Evolutionary conservation across 2,888 invertebrate species (phyloP).

Genomic region (Standfussiana lucernea): DNA sequence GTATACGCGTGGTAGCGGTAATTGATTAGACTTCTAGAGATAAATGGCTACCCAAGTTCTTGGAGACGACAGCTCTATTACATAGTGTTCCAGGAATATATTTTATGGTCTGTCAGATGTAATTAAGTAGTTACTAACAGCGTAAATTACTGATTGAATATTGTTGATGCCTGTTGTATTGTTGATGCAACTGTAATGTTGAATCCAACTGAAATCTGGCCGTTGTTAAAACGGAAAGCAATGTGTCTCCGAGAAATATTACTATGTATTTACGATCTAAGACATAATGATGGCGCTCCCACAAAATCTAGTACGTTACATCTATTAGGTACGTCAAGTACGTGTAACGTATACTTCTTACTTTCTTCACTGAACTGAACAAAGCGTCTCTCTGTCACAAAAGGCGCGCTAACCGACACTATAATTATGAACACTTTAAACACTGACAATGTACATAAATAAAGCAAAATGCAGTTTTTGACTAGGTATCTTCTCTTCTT

Average conservation of each 20-base stretch:
- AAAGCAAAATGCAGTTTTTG: neutral
- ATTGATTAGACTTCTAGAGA: neutral
- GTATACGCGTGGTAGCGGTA: neutral
- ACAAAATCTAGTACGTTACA: neutral
- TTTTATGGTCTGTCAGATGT: neutral
- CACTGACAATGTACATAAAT: slow-evolving; percentile 11
- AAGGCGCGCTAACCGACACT: neutral
- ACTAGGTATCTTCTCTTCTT: neutral
- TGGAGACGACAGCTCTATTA: neutral
- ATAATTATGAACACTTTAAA: slow-evolving; percentile 5
- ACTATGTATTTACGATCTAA: neutral
- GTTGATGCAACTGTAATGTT: too few relatives aligned
- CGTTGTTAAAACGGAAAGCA: neutral
- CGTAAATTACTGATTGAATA: neutral
- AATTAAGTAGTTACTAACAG: neutral
- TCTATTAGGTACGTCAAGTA: neutral
- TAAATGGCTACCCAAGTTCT: neutral
- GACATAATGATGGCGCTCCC: neutral
- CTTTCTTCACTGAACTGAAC: slow-evolving; percentile 3
- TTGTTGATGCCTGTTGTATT: neutral
- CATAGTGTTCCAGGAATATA: neutral
- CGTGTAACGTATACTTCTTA: neutral
- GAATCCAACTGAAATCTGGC: neutral
- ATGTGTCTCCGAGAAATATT: neutral
- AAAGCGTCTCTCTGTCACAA: slow-evolving; percentile 28